Evolutionary conservation across 2,797 vertebrate genomes (phyloP), one percentile per base, ranked within the genome.

Genomic region (Cyprinella venusta): DNA sequence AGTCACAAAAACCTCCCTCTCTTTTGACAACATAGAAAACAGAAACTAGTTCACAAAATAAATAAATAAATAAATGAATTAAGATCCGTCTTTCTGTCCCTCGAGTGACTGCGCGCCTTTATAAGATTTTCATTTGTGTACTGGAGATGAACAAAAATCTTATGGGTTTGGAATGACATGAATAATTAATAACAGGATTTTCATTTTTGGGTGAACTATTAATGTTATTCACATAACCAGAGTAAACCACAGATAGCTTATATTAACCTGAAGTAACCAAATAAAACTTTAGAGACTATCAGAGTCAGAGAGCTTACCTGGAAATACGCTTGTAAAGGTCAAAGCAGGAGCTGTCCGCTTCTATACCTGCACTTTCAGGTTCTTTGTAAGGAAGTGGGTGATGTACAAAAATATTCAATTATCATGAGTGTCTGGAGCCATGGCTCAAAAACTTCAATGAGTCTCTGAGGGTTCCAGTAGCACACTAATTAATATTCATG

Each of bases 401-500:
- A 40, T n/a, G 36, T 13, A 8, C 40, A 16, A 26, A 7, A 16
- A 72, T 19, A 33, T 30, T 72, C 8, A 26, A 12, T 30, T 9
- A 52, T 72, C n/a, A n/a, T n/a, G n/a, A n/a, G n/a, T n/a, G n/a
- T n/a, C 42, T 30, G 8, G 45, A 71, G 42, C 50, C 24, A 71
- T 24, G 12, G 19, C 50, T 54, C 19, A 74, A 12, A 52, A 74
- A 74, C 15, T 21, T 21, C 10, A 30, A 19, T 5, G 18, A 54
- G 50, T 15, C 71, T 21, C 71, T n/a, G n/a, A n/a, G n/a, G n/a
- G n/a, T n/a, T n/a, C n/a, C 50, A 38, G 33, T 21, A 40, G 21
- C 33, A 40, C 72, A 1, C 13, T 18, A 15, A 59, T 75, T 59
- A 40, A 75, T 75, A 59, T 75, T 75, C 72, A 75, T 75, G 72